Conservation (phyloP, 2,113 vertebrate species). For the Hemiscyllium ocellatum region DNA sequence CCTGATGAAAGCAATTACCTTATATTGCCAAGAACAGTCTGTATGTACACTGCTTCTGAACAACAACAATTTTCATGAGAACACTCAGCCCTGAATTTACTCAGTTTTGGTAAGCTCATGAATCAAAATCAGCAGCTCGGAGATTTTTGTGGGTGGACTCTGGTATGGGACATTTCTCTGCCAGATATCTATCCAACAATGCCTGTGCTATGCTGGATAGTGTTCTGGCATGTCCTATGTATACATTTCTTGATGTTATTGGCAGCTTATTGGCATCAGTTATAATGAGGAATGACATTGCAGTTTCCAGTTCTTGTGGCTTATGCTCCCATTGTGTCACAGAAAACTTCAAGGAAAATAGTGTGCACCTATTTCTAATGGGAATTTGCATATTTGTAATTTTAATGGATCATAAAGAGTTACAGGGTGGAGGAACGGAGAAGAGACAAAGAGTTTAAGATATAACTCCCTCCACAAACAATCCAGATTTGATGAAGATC, state of each 20-base stretch:
- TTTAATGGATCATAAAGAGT: background rate
- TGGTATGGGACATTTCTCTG: background rate
- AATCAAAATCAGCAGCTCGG: background rate
- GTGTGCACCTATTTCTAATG: background rate
- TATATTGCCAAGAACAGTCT: background rate
- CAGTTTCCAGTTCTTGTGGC: background rate
- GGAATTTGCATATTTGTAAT: background rate
- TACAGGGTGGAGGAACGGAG: background rate
- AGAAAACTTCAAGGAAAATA: background rate
- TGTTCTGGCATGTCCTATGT: background rate
- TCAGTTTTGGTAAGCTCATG: background rate
- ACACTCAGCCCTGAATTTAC: background rate
- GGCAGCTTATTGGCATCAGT: background rate
- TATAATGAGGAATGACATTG: background rate
- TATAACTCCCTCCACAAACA: background rate
- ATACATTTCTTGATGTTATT: background rate
- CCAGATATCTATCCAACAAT: background rate
- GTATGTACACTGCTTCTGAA: background rate
- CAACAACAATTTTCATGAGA: constrained; percentile 11
- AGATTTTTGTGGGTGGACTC: background rate
- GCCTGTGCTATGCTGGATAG: background rate
- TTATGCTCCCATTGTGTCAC: background rate
- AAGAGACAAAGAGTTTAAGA: background rate
- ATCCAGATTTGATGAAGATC: background rate
- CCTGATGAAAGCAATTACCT: constrained; percentile 2